These are phyloP conservation scores for Ellobius talpinus DNA, from an alignment of 2,113 vertebrate species.

Conservation along the genomic window DNA sequence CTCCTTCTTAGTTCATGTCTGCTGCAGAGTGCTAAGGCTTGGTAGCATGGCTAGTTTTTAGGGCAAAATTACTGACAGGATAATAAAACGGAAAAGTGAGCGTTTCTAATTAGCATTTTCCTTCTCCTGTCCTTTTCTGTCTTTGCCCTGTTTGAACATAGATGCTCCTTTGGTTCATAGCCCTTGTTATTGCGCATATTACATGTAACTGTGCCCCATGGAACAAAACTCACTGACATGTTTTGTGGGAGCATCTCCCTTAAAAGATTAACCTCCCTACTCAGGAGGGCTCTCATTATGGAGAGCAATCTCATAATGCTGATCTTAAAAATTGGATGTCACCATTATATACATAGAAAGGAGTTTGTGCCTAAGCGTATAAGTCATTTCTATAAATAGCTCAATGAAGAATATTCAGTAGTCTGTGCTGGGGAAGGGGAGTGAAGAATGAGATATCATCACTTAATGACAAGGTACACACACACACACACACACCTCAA, in stretches of 20 bases:
- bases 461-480: slow-evolving; percentile 51
- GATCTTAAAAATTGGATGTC: slow-evolving; percentile 60
- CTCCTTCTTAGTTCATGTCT: neutral
- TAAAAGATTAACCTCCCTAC: slow-evolving; percentile 70
- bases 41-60: slow-evolving; percentile 22
- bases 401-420: slow-evolving; percentile 51
- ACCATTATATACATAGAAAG: neutral
- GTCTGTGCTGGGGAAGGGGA: slow-evolving; percentile 61
- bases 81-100: neutral
- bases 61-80: neutral
- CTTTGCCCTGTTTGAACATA: neutral
- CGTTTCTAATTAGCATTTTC: slow-evolving; percentile 4
- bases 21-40: neutral
- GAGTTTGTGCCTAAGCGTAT: slow-evolving; percentile 35
- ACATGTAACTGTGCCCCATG: neutral
- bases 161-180: neutral
- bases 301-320: slow-evolving; percentile 61
- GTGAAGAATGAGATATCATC: slow-evolving; percentile 63
- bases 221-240: slow-evolving; percentile 43
- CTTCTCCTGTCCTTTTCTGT: neutral
- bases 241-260: neutral
- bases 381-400: slow-evolving; percentile 76
- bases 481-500: slow-evolving; percentile 62
- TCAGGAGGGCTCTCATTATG: slow-evolving; percentile 39
- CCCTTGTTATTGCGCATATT: neutral